Evolutionary conservation across 2,113 vertebrate species (phyloP).

Genomic region (Eretmochelys imbricata): DNA sequence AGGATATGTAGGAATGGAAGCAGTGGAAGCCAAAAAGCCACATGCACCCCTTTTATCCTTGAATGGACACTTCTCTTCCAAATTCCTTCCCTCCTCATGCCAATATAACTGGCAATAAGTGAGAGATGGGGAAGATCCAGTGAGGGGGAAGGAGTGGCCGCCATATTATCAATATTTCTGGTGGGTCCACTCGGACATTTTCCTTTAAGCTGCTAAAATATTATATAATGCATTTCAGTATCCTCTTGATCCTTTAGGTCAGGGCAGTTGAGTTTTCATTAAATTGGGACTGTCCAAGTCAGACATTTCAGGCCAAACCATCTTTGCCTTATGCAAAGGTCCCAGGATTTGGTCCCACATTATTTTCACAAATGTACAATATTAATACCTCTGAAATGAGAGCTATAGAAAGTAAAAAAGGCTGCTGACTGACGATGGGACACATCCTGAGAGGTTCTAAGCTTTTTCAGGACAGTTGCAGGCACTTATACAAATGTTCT

Average conservation of each 20-base stretch:
- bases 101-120: neutral
- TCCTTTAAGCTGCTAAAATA: neutral
- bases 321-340: neutral
- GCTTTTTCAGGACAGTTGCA: neutral
- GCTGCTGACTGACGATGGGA: neutral
- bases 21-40: neutral
- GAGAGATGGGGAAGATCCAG: neutral
- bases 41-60: neutral
- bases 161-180: neutral
- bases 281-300: neutral
- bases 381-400: neutral
- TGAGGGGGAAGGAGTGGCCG: neutral
- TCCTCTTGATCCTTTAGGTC: neutral
- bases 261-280: neutral
- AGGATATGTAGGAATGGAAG: neutral
- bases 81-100: neutral
- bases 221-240: neutral
- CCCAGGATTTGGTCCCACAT: neutral
- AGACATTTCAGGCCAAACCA: neutral
- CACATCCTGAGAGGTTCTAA: neutral
- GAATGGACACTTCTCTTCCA: neutral
- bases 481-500: neutral
- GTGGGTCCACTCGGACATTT: neutral
- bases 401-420: neutral
- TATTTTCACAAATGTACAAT: neutral